phyloP scores from a whole-genome alignment of 2,113 vertebrate genomes.

The Forbesichthys agassizii region DNA sequence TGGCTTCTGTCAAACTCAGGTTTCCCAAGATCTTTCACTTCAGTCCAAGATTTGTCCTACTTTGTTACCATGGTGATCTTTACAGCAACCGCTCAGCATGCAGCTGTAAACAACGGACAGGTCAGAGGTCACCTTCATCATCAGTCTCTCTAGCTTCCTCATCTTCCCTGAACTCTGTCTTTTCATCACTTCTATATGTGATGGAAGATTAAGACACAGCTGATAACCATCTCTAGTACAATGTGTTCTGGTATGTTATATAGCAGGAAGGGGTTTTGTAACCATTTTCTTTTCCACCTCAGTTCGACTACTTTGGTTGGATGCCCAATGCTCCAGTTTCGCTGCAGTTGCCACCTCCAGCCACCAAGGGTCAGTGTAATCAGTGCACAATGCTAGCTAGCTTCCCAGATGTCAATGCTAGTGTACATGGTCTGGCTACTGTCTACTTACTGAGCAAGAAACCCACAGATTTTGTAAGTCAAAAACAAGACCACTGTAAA shows the following conservation, averaged over 20 bases:
- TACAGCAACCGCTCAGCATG: slow-evolving; percentile 32
- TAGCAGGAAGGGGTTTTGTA: neutral
- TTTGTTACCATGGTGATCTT: slow-evolving; percentile 48
- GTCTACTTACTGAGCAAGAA: slow-evolving; percentile 5
- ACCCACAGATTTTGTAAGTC: neutral
- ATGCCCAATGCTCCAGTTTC: slow-evolving; percentile 27
- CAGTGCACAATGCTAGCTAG: neutral
- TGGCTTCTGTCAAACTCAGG: neutral
- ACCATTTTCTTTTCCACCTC: neutral
- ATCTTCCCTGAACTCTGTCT: no score
- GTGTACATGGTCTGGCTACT: neutral
- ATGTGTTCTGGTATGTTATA: neutral
- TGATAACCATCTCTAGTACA: neutral
- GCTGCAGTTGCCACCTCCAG: slow-evolving; percentile 13
- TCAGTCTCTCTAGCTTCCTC: no score
- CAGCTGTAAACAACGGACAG: slow-evolving; percentile 36
- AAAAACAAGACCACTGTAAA: no score
- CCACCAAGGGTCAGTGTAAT: neutral
- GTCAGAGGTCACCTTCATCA: slow-evolving; percentile 1
- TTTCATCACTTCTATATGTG: no score
- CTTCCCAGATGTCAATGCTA: neutral
- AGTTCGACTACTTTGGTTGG: slow-evolving; percentile 39
- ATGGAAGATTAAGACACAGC: no score
- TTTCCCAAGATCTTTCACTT: slow-evolving; percentile 8
- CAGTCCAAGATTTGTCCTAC: slow-evolving; percentile 9